These are phyloP conservation scores for Phalacrocorax aristotelis DNA, from an alignment of 2,113 vertebrate genomes.

Conservation along the genomic window DNA sequence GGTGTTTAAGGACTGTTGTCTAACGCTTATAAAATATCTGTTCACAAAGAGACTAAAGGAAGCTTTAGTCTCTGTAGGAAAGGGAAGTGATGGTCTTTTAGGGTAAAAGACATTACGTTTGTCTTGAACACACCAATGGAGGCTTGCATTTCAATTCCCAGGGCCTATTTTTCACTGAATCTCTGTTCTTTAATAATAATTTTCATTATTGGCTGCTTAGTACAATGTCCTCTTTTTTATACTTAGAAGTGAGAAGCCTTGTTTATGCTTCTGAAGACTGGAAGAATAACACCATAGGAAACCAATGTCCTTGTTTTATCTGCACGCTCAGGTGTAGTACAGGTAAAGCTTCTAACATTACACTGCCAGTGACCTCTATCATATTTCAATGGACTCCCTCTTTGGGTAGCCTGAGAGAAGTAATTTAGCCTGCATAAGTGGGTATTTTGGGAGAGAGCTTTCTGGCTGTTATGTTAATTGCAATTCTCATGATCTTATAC, in stretches of 20 bases:
- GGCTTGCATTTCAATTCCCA: constrained; percentile 5
- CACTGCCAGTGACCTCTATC: not conserved
- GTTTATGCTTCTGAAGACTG: not conserved
- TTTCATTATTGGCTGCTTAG: constrained; percentile 16
- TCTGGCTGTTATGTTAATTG: not conserved
- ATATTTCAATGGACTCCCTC: not conserved
- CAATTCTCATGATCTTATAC: not conserved
- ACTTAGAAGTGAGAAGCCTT: not conserved
- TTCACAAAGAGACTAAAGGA: not conserved
- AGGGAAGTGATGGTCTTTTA: not conserved
- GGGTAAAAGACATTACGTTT: constrained; percentile 3
- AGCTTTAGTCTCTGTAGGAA: constrained; percentile 17
- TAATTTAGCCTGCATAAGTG: not conserved
- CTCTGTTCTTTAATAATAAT: constrained; percentile 55
- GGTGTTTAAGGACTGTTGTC: not conserved
- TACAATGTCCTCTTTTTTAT: not conserved
- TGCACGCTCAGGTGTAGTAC: not conserved
- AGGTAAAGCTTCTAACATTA: not conserved
- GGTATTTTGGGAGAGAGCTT: not conserved
- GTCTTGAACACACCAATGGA: constrained; percentile 14
- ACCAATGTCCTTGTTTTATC: not conserved
- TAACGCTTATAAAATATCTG: not conserved
- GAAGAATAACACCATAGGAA: not conserved
- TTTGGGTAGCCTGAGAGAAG: not conserved
- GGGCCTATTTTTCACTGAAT: not conserved